A percentile compares a stretch with the other conserved stretches of the same genome.
Evolutionary conservation across 92 coral and sea anemone species (phyloP).

Genomic region (Scolanthus callimorphus): DNA sequence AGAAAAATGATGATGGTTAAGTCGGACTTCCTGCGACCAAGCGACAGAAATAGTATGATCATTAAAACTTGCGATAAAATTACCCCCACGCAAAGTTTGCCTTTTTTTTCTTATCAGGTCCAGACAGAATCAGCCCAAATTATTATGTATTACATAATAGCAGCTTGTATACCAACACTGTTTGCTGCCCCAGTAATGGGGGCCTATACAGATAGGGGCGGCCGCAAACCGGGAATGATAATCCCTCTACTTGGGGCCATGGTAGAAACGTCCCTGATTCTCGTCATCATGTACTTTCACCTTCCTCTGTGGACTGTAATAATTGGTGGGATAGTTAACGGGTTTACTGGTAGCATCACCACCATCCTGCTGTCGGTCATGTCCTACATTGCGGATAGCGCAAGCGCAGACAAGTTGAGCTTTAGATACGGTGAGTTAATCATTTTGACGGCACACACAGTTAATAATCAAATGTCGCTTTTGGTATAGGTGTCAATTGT

Average conservation of each 20-base stretch:
- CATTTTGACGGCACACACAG: no score
- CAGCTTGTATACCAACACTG: conserved; percentile 22
- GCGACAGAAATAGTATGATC: no score
- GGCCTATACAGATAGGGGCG: conserved; percentile 51
- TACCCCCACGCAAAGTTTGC: no score
- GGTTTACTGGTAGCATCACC: conserved; percentile 43
- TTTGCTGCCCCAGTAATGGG: conserved; percentile 33
- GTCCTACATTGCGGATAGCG: conserved; percentile 66
- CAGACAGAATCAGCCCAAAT: conserved; percentile 38
- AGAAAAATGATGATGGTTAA: no score
- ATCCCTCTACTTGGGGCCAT: conserved; percentile 36
- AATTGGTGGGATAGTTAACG: conserved; percentile 54
- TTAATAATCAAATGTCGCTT: no score
- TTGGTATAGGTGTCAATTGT: no score
- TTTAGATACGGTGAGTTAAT: conserved; percentile 50
- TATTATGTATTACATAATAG: conserved; percentile 21
- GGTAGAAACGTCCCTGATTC: conserved; percentile 30
- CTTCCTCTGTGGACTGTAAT: conserved; percentile 31
- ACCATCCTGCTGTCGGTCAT: conserved; percentile 50
- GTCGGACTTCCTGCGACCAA: no score
- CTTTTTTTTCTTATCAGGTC: conserved; percentile 37
- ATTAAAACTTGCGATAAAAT: no score
- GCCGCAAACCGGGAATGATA: conserved; percentile 39
- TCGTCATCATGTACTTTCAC: conserved; percentile 23
- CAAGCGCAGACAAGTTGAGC: conserved; percentile 26